These are phyloP conservation scores for Hyperoodon ampullatus DNA, from an alignment of 2,113 vertebrate genomes.

Conservation along the genomic window DNA sequence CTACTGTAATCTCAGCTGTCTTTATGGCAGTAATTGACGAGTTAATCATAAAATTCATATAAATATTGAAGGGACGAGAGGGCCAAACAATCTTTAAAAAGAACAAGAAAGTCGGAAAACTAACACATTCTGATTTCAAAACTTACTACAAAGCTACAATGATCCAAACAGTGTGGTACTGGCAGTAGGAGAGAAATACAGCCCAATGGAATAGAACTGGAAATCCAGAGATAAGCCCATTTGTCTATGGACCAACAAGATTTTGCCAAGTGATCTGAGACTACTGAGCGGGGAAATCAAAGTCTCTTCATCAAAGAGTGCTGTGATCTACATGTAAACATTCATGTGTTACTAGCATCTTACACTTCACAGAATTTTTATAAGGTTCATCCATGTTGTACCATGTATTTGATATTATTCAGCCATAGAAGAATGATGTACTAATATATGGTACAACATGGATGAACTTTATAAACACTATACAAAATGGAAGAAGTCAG, in stretches of 20 bases:
- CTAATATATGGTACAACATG: background rate
- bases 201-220: too few species aligned
- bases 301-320: background rate
- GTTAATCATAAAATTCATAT: slow-evolving; percentile 20
- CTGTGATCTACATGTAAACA: background rate
- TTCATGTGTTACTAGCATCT: background rate
- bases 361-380: background rate
- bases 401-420: background rate
- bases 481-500: background rate
- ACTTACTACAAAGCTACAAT: background rate
- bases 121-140: background rate
- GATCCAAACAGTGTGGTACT: background rate
- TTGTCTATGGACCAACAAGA: background rate
- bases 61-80: background rate
- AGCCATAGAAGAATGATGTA: background rate
- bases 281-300: background rate
- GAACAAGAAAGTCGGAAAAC: background rate
- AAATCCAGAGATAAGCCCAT: background rate
- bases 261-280: background rate
- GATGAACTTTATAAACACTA: background rate
- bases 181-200: too few species aligned
- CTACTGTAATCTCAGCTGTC: background rate
- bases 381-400: background rate
- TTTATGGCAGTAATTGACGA: background rate
- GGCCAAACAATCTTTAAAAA: background rate